Evolutionary conservation across 2,113 vertebrate genomes (phyloP).

Genomic region (Plecotus auritus): DNA sequence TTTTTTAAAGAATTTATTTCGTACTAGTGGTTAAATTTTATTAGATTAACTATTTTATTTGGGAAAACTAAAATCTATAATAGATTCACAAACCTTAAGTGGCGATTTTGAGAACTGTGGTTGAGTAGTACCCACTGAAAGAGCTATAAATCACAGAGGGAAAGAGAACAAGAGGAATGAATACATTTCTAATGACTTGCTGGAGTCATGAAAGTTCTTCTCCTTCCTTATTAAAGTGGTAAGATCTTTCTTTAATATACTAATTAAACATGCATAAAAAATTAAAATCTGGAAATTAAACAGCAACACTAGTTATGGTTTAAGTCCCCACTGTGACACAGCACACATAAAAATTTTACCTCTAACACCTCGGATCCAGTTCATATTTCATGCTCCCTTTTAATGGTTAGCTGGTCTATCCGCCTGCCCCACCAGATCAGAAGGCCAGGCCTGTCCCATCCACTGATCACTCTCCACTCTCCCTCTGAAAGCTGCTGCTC

Average conservation of each 20-base stretch:
- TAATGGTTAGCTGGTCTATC: accelerated
- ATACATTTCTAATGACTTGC: neutral
- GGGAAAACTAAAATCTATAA: neutral
- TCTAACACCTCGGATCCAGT: neutral
- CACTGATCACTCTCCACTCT: neutral
- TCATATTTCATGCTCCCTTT: neutral
- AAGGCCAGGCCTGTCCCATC: neutral
- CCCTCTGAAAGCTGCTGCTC: neutral
- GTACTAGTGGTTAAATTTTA: neutral
- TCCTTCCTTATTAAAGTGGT: slow-evolving; percentile 25
- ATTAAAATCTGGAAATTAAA: neutral
- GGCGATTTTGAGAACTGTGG: neutral
- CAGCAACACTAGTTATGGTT: neutral
- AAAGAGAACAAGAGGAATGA: neutral
- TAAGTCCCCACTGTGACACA: neutral
- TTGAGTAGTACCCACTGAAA: neutral
- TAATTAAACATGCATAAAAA: slow-evolving; percentile 25
- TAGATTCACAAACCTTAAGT: neutral
- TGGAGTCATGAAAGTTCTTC: slow-evolving; percentile 1
- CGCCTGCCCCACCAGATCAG: neutral
- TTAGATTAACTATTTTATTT: slow-evolving; percentile 31
- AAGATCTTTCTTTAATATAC: slow-evolving; percentile 1
- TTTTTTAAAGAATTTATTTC: neutral
- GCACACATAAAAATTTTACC: neutral
- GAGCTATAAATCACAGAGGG: neutral